Percentiles rank a stretch among this genome's conserved stretches.
Conservation (phyloP, 92 coral and sea anemone species). For the Porites evermanni region DNA sequence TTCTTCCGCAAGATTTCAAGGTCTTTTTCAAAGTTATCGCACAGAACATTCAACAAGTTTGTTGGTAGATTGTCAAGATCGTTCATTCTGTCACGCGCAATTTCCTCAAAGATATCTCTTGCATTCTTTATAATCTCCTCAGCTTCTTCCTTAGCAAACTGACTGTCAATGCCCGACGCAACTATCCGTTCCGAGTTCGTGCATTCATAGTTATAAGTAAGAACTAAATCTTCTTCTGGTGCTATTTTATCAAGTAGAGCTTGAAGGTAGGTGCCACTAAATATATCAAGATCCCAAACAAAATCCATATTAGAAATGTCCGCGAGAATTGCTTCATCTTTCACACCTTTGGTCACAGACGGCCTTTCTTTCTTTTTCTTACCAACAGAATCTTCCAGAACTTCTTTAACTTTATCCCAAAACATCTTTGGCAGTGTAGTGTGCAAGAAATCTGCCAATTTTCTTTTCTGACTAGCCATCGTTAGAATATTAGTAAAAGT, state of each 20-base stretch:
- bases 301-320: no score
- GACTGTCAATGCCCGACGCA: no score
- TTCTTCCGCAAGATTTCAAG: neutral
- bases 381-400: neutral
- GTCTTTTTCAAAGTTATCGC: neutral
- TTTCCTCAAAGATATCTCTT: neutral
- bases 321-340: no score
- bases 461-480: neutral
- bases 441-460: neutral
- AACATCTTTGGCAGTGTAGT: neutral
- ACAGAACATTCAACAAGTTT: neutral
- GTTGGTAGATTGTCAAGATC: neutral
- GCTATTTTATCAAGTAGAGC: neutral
- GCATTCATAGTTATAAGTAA: neutral
- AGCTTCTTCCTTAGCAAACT: no score
- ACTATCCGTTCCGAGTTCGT: no score
- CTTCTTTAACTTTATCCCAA: neutral
- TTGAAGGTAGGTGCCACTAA: neutral
- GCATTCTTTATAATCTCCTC: neutral
- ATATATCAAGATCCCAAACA: no score
- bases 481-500: neutral
- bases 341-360: no score
- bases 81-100: neutral
- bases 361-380: neutral
- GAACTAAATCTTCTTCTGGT: conserved; percentile 1